phyloP scores from a whole-genome alignment of 2,888 invertebrate species.

The Phyllotreta cruciferae region DNA sequence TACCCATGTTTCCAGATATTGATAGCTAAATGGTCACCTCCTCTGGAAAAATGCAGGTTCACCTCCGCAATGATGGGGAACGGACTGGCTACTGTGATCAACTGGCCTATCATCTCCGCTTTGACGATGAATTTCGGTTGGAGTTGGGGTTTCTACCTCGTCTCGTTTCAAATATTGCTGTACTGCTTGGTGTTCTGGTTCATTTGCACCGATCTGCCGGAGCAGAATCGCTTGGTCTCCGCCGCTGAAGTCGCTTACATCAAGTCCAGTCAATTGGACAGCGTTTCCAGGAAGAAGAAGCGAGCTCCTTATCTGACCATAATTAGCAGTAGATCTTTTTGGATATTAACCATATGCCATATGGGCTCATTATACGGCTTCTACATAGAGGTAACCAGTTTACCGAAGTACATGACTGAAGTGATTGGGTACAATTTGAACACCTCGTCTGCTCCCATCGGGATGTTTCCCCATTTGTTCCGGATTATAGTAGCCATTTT shows the following conservation, averaged over 20 bases:
- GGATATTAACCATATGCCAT: too few species aligned
- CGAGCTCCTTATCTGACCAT: background rate
- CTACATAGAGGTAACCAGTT: too few species aligned
- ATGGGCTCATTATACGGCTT: too few species aligned
- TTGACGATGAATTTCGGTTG: slow-evolving; percentile 70
- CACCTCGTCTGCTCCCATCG: too few species aligned
- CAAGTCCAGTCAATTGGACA: slow-evolving; percentile 26
- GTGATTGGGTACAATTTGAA: too few species aligned
- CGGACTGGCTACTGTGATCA: slow-evolving; percentile 73
- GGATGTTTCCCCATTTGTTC: too few species aligned
- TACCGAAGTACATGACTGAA: too few species aligned
- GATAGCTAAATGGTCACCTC: slow-evolving; percentile 76
- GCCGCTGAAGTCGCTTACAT: slow-evolving; percentile 70
- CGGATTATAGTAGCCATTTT: too few species aligned
- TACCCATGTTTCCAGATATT: slow-evolving; percentile 72
- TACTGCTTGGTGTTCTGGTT: slow-evolving; percentile 63
- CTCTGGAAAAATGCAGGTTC: slow-evolving; percentile 76
- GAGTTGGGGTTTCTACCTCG: slow-evolving; percentile 66
- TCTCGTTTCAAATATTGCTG: slow-evolving; percentile 62
- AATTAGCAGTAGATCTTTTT: too few species aligned
- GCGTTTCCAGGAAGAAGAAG: slow-evolving; percentile 32
- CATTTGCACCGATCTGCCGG: slow-evolving; percentile 65
- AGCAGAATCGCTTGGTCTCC: slow-evolving; percentile 67
- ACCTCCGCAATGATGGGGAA: slow-evolving; percentile 76
- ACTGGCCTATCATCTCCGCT: slow-evolving; percentile 71